Percentiles rank a stretch among this genome's conserved stretches.
These are phyloP conservation scores for Drosophila kanekoi DNA, from an alignment of 2,888 invertebrate species.

Conservation along the genomic window DNA sequence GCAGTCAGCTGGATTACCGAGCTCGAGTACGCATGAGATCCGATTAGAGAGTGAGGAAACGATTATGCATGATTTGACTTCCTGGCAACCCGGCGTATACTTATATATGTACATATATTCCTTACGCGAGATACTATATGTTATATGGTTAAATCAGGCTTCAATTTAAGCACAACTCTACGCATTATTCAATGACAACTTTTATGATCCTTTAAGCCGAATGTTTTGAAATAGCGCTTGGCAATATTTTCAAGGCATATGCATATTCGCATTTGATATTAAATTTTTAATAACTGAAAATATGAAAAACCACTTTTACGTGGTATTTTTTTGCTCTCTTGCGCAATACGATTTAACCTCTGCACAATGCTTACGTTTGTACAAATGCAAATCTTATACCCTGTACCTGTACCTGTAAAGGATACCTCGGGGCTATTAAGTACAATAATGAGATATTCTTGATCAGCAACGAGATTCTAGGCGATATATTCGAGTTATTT, in stretches of 20 bases:
- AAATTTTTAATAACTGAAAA: constrained; percentile 8
- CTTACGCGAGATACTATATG: not conserved
- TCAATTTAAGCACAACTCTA: not conserved
- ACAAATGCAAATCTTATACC: constrained; percentile 1
- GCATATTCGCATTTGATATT: not conserved
- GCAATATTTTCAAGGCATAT: not conserved
- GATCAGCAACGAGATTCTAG: too few species aligned
- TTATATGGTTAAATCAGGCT: not conserved
- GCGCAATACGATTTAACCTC: not conserved
- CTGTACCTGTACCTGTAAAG: too few species aligned
- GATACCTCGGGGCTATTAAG: too few species aligned
- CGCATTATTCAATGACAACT: not conserved
- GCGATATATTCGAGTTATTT: too few species aligned
- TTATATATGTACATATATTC: too few species aligned
- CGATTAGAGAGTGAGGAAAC: not conserved
- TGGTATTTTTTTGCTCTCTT: not conserved
- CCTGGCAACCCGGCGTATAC: not conserved
- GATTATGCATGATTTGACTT: not conserved
- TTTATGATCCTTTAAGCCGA: not conserved
- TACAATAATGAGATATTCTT: too few species aligned
- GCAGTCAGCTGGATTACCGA: constrained; percentile 5
- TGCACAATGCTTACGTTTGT: constrained; percentile 3
- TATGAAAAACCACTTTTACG: not conserved
- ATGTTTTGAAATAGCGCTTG: not conserved
- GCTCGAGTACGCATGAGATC: not conserved